These are phyloP conservation scores for Epistrophe grossulariae DNA, from an alignment of 2,888 invertebrate genomes.

Conservation along the genomic window DNA sequence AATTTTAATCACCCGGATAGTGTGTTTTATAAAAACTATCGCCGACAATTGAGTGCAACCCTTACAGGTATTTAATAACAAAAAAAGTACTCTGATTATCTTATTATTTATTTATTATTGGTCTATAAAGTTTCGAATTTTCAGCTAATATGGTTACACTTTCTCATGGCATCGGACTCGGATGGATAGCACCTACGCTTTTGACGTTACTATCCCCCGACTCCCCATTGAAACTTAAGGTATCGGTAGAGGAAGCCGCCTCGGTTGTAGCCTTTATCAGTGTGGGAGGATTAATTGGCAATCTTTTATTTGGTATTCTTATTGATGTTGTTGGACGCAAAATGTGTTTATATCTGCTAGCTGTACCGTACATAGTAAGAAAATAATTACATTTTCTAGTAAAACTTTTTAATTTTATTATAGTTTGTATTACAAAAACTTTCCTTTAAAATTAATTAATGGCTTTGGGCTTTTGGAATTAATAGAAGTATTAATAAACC, in stretches of 20 bases:
- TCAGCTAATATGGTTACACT: conserved; percentile 18
- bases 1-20: conserved; percentile 2
- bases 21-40: conserved; percentile 7
- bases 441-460: no score
- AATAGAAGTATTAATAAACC: no score
- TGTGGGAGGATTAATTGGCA: conserved; percentile 80
- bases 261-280: conserved; percentile 82
- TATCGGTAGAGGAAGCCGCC: conserved; percentile 79
- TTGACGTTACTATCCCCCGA: conserved; percentile 77
- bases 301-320: conserved; percentile 79
- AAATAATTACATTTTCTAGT: not conserved
- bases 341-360: conserved; percentile 78
- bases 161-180: conserved; percentile 80
- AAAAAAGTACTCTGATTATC: not conserved
- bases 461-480: no score
- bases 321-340: conserved; percentile 80
- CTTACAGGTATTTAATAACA: not conserved
- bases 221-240: conserved; percentile 78
- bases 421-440: no score
- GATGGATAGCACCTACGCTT: conserved; percentile 81
- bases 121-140: not conserved
- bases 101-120: not conserved
- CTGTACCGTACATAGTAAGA: conserved; percentile 80
- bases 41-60: conserved; percentile 10
- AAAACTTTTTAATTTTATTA: not conserved